phyloP scores from a whole-genome alignment of 1,140 invertebrate species.

The Sitodiplosis mosellana region DNA sequence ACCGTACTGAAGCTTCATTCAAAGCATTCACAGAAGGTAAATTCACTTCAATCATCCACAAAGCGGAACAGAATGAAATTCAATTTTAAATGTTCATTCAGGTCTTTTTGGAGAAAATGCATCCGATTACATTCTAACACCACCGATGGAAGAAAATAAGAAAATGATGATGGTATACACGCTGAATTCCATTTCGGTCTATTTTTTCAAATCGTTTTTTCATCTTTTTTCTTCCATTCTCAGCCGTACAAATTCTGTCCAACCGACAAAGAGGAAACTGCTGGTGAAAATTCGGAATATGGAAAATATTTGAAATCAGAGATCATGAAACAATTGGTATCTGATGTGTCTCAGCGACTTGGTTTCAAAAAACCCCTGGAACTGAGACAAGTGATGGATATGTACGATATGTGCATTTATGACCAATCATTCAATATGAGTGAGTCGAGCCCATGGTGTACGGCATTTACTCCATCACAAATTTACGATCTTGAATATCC shows the following conservation, averaged over 20 bases:
- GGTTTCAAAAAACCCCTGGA: conserved; percentile 6
- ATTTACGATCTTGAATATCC: conserved; percentile 39
- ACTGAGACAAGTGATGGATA: not conserved
- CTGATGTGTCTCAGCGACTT: conserved; percentile 15
- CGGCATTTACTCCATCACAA: conserved; percentile 34
- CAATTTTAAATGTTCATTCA: too few relatives aligned
- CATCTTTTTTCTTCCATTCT: conserved; percentile 31
- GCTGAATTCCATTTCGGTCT: too few relatives aligned
- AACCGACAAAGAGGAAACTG: conserved; percentile 12
- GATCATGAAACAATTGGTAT: conserved; percentile 14
- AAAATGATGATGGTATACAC: too few relatives aligned
- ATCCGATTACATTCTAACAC: too few relatives aligned
- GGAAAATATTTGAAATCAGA: conserved; percentile 10
- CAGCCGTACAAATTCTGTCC: conserved; percentile 25
- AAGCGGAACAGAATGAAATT: too few relatives aligned
- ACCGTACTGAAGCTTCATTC: conserved; percentile 18
- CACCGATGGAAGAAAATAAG: too few relatives aligned
- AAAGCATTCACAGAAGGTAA: conserved; percentile 22
- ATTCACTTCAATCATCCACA: too few relatives aligned
- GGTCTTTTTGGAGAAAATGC: too few relatives aligned
- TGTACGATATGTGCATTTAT: conserved; percentile 50
- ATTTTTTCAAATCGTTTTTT: too few relatives aligned
- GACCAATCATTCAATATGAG: conserved; percentile 40
- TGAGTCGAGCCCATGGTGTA: conserved; percentile 46
- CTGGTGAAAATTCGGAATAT: conserved; percentile 13